Base-by-base conservation (phyloP, 2,888 invertebrate species). In the Caenorhabditis virilis region DNA sequence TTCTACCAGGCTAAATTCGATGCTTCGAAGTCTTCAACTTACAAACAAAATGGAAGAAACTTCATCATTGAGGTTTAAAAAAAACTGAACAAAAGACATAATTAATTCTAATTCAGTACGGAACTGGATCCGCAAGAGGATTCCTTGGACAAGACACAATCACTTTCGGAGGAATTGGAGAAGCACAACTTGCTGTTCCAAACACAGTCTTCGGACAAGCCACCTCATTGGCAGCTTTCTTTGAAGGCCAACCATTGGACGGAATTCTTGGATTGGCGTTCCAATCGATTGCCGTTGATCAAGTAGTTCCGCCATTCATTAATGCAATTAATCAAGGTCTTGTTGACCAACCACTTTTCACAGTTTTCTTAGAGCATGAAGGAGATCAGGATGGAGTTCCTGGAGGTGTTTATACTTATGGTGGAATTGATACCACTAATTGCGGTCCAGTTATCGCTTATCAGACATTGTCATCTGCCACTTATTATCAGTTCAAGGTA, bases 141-240 rank as follows among this genome's bases (percentile, higher is more conserved):
- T 55, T 66, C 47, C 63, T 72, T n/a, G 72, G 72, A 62, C 56
- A 55, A 27, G 72, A 72, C 51, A 72, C 72, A 23, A 65, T 72
- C 27, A 61, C 59, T 9, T 72, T 72, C 49, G 72, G 72, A 62
- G 72, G 66, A 43, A 49, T 62, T 46, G 51, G 56, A 41, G 63
- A 63, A 47, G 51, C 58, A 36, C 70, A 75, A 38, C 68, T 85
- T 18, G 69, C 73, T 18, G 83, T 86, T 13, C 84, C 84, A 48
- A 78, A 80, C 51, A 85, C 85, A 74, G 84, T 84, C 20, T 86
- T 86, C 79, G 86, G 85, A 27, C 86, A 87, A 63, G 86, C 86
- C 23, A 83, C 82, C 0, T 69, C 82, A 26, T 83, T 87, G 64
- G 86, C 86, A 13, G 85, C 85, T 15, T 86, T 87, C 80, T 85